Conservation (phyloP, 2,797 vertebrate genomes). For the Cuculus canorus region DNA sequence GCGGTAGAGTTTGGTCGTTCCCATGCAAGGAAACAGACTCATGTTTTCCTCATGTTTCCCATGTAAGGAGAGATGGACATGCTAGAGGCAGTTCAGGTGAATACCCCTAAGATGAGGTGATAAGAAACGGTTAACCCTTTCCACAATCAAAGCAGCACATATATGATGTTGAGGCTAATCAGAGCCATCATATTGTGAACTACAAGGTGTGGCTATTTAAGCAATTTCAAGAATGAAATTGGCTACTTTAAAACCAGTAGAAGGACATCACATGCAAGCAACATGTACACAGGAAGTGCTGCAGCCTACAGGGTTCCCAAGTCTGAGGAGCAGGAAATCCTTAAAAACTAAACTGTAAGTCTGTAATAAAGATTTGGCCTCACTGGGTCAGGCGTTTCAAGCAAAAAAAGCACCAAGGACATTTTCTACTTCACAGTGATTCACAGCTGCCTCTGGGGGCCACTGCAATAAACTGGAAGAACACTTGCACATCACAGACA, state of each 20-base stretch:
- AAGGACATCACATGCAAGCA: background rate
- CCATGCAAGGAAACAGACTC: background rate
- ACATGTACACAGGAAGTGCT: rapidly evolving
- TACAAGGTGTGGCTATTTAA: background rate
- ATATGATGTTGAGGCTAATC: background rate
- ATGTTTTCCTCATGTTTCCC: background rate
- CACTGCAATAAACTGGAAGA: background rate
- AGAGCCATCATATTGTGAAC: background rate
- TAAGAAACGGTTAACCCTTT: background rate
- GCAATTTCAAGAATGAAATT: background rate
- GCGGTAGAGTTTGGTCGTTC: background rate
- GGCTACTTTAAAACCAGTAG: background rate
- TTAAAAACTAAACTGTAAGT: background rate
- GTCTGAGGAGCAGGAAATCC: background rate
- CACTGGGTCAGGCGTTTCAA: background rate
- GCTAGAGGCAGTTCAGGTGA: background rate
- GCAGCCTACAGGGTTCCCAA: background rate
- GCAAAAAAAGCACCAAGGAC: background rate
- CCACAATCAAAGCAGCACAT: background rate
- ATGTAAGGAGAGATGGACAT: background rate
- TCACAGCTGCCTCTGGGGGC: background rate
- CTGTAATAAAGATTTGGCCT: background rate
- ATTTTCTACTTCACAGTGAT: background rate
- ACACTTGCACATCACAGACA: background rate
- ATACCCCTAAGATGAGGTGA: background rate